A percentile compares a stretch with the other conserved stretches of the same genome.
These are phyloP conservation scores for Myocastor coypus DNA, from an alignment of 2,113 vertebrate genomes.

Conservation along the genomic window DNA sequence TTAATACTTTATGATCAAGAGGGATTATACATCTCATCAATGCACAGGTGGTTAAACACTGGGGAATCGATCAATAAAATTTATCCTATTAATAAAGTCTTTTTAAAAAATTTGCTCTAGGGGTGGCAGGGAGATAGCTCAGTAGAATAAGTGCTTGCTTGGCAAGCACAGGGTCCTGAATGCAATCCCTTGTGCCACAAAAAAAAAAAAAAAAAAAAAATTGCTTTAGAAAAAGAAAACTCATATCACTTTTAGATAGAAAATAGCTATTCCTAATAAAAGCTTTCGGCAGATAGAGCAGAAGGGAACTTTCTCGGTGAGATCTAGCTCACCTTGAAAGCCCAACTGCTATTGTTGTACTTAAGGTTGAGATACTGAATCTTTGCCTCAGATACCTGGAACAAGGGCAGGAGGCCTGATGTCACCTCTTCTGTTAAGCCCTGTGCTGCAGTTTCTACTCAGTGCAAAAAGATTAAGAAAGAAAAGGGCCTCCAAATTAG, in stretches of 20 bases:
- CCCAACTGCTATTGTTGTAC: not conserved
- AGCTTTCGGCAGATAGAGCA: not conserved
- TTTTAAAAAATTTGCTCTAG: not conserved
- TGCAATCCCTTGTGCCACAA: too few species aligned
- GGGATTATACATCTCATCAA: not conserved
- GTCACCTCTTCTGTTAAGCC: not conserved
- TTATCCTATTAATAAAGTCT: not conserved
- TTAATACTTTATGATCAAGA: not conserved
- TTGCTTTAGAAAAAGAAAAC: not conserved
- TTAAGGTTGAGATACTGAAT: not conserved
- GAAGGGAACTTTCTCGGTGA: conserved; percentile 9
- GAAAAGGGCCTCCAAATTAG: not conserved
- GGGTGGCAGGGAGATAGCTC: too few species aligned
- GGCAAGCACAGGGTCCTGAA: too few species aligned
- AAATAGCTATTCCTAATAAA: not conserved
- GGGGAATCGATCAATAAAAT: not conserved
- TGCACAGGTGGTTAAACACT: not conserved
- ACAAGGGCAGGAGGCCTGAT: not conserved
- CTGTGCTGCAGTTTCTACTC: not conserved
- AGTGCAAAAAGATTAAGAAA: not conserved
- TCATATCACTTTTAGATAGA: not conserved
- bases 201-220: not conserved
- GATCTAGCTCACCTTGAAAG: not conserved
- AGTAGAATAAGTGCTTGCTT: too few species aligned
- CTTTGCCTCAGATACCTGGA: not conserved